Evolutionary conservation across 2,888 invertebrate species (phyloP).

Genomic region (Norana najaformis): DNA sequence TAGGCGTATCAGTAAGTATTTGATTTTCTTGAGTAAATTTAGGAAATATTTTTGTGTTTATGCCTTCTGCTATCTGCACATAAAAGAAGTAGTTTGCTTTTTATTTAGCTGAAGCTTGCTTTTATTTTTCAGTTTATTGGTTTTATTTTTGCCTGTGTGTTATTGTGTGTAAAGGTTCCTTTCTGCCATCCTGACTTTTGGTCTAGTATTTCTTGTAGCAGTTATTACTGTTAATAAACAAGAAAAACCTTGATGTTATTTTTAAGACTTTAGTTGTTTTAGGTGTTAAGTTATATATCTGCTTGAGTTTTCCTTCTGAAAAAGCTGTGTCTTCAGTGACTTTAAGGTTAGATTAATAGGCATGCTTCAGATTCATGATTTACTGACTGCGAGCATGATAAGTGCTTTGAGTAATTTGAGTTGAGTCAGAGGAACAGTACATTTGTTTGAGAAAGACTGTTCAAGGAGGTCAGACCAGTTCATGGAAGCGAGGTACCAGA

Average conservation of each 20-base stretch:
- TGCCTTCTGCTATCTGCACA: not conserved
- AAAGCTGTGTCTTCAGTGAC: not conserved
- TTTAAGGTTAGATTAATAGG: not conserved
- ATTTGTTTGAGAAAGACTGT: not conserved
- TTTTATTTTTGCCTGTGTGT: not conserved
- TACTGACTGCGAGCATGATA: not conserved
- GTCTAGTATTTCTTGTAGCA: not conserved
- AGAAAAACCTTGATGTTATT: not conserved
- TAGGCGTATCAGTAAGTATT: not conserved
- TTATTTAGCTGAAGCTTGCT: too few relatives aligned
- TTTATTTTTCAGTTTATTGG: not conserved
- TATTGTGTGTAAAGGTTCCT: not conserved
- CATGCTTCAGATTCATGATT: not conserved
- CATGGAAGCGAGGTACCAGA: not conserved
- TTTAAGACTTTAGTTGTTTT: not conserved
- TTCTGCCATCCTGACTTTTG: not conserved
- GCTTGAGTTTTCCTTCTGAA: not conserved
- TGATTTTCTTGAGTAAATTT: slow-evolving; percentile 13
- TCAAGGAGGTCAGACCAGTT: not conserved
- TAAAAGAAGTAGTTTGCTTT: too few relatives aligned
- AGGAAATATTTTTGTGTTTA: not conserved
- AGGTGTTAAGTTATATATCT: not conserved
- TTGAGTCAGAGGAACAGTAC: not conserved
- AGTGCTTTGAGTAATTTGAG: not conserved
- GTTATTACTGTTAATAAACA: not conserved